Evolutionary conservation across 2,113 vertebrate species (phyloP).

Genomic region (Cairina moschata): DNA sequence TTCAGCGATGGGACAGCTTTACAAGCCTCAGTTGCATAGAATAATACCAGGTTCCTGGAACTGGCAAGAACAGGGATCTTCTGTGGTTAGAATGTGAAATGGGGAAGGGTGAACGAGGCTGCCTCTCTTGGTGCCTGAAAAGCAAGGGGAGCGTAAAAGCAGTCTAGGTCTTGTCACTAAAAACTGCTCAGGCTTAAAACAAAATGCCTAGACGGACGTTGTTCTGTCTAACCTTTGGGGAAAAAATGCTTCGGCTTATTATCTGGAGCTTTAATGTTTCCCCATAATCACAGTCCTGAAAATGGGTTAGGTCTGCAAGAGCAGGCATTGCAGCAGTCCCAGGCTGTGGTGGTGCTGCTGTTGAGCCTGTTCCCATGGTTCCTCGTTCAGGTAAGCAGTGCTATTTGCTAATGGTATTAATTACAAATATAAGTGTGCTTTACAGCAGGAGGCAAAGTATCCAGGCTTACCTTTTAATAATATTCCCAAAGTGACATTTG

Average conservation of each 20-base stretch:
- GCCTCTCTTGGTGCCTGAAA: not conserved
- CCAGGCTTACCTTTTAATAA: constrained; percentile 37
- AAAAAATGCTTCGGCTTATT: not conserved
- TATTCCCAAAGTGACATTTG: constrained; percentile 58
- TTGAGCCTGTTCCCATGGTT: not conserved
- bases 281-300: not conserved
- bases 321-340: not conserved
- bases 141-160: not conserved
- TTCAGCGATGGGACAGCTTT: not conserved
- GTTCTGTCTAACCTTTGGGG: not conserved
- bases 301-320: not conserved
- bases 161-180: not conserved
- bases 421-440: not conserved
- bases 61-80: not conserved
- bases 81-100: not conserved
- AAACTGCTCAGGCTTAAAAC: not conserved
- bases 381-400: not conserved
- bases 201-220: not conserved
- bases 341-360: accelerated
- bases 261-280: not conserved
- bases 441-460: constrained; percentile 8
- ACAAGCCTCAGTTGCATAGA: not conserved
- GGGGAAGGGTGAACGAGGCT: not conserved
- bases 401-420: not conserved
- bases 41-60: not conserved